These are phyloP conservation scores for Desmophyllum pertusum DNA, from an alignment of 92 coral and sea anemone genomes.

Conservation along the genomic window DNA sequence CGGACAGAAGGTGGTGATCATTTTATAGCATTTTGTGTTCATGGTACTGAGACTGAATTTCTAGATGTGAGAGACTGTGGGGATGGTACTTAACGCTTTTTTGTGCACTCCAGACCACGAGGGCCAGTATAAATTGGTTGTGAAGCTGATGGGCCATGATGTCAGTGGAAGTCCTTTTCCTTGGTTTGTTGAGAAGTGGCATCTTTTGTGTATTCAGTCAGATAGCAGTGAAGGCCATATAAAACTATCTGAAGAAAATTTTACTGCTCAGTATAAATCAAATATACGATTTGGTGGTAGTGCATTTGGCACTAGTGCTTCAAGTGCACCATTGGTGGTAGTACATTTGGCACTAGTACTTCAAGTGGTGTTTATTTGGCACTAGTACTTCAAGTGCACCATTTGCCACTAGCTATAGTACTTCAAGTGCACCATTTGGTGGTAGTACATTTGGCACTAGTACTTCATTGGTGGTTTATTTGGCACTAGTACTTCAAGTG, in stretches of 20 bases:
- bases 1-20: constrained; percentile 18
- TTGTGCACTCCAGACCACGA: constrained; percentile 14
- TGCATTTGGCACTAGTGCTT: neutral
- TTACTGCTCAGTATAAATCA: neutral
- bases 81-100: constrained; percentile 38
- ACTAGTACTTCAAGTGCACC: neutral
- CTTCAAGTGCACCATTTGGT: neutral
- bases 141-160: constrained; percentile 35
- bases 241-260: neutral
- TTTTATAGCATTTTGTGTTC: neutral
- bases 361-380: too few relatives aligned
- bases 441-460: too few relatives aligned
- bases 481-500: too few relatives aligned
- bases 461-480: too few relatives aligned
- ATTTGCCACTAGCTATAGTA: too few relatives aligned
- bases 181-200: constrained; percentile 51
- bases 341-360: too few relatives aligned
- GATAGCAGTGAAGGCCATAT: neutral
- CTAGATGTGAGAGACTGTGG: constrained; percentile 11
- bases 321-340: neutral
- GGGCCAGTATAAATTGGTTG: constrained; percentile 28
- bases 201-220: neutral
- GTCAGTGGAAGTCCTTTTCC: constrained; percentile 37
- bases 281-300: too few relatives aligned
- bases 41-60: neutral